These are phyloP conservation scores for Platycercus adscitus DNA, from an alignment of 2,113 vertebrate genomes.

Conservation along the genomic window DNA sequence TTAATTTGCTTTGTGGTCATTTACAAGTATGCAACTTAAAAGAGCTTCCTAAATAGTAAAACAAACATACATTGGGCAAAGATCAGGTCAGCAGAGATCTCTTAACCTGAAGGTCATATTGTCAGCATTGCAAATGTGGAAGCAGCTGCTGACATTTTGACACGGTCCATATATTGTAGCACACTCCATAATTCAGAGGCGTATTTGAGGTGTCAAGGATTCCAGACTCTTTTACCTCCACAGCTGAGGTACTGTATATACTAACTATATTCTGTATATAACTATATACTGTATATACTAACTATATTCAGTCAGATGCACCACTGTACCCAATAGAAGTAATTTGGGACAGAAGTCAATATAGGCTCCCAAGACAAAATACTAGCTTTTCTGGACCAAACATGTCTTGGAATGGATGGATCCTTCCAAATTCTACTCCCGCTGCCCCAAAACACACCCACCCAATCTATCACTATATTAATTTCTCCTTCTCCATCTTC, in stretches of 20 bases:
- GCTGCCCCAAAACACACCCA: background rate
- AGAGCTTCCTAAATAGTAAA: background rate
- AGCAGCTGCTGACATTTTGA: slow-evolving; percentile 29
- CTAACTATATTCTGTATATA: background rate
- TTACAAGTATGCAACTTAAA: background rate
- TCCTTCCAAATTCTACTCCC: background rate
- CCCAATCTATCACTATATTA: background rate
- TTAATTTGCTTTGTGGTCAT: background rate
- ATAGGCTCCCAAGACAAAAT: background rate
- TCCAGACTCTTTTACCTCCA: background rate
- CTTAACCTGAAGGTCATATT: slow-evolving; percentile 33
- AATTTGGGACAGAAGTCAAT: background rate
- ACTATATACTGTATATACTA: background rate
- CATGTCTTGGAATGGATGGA: background rate
- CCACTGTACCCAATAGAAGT: background rate
- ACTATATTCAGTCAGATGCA: background rate
- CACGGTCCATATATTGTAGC: background rate
- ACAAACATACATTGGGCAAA: background rate
- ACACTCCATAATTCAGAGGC: background rate
- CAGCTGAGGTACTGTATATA: background rate
- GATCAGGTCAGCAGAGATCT: background rate
- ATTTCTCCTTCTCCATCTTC: background rate
- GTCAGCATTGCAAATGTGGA: background rate
- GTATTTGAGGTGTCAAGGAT: background rate
- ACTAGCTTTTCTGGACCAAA: background rate